Evolutionary conservation across 2,797 vertebrate genomes (phyloP).

Genomic region (Ctenosaura bakeri): DNA sequence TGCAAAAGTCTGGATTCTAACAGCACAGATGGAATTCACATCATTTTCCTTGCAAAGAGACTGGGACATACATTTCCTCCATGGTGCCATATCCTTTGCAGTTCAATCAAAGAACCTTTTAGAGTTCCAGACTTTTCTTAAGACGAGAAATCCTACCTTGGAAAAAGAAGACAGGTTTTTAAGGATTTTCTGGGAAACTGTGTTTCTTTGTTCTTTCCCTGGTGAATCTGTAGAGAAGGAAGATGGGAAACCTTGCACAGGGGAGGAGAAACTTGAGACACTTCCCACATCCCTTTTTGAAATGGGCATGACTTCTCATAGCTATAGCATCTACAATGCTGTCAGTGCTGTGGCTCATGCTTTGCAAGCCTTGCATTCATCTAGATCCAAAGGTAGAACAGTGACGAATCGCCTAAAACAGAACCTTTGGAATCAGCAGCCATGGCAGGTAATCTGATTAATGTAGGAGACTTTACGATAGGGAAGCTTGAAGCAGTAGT

Average conservation of each 20-base stretch:
- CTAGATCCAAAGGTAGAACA: background rate
- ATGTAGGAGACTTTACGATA: background rate
- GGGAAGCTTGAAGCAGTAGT: background rate
- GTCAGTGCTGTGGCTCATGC: background rate
- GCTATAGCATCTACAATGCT: slow-evolving; percentile 32
- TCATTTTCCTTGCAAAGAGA: background rate
- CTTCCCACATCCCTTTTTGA: slow-evolving; percentile 17
- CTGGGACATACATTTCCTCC: background rate
- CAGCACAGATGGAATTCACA: slow-evolving; percentile 13
- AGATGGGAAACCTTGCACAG: background rate
- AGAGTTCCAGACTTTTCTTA: background rate
- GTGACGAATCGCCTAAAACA: background rate
- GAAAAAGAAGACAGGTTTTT: slow-evolving; percentile 18
- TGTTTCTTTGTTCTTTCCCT: background rate
- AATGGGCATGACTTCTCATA: slow-evolving; percentile 17
- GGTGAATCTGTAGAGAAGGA: too few species aligned
- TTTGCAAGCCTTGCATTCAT: background rate
- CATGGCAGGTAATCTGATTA: slow-evolving; percentile 4
- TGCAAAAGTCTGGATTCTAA: background rate
- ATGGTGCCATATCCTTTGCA: background rate
- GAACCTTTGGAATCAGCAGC: background rate
- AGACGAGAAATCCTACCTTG: background rate
- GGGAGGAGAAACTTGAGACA: background rate
- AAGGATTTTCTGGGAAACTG: background rate
- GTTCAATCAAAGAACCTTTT: background rate